Percentiles rank a stretch among this genome's conserved stretches.
Conservation (phyloP, 2,797 vertebrate genomes). For the Delichon dasypus region DNA sequence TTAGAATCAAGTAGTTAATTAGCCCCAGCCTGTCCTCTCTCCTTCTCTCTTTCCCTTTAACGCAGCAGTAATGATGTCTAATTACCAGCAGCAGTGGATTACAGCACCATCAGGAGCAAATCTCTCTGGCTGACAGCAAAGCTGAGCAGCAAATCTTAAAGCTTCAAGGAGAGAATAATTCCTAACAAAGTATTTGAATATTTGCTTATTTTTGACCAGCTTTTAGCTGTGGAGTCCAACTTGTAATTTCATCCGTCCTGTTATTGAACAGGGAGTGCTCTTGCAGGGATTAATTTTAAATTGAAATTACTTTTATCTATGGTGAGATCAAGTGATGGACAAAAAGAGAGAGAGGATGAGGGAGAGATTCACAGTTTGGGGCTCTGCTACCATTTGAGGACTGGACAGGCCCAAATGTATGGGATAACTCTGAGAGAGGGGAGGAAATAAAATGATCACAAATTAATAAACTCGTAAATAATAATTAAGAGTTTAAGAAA, state of each 20-base stretch:
- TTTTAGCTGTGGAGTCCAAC: slow-evolving; percentile 29
- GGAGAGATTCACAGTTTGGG: background rate
- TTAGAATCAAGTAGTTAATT: slow-evolving; percentile 84
- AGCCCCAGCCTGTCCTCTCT: slow-evolving; percentile 80
- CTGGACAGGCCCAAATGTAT: slow-evolving; percentile 3
- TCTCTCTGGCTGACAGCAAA: slow-evolving; percentile 72
- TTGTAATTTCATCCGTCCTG: slow-evolving; percentile 8
- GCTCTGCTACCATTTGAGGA: background rate
- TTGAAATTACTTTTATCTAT: slow-evolving; percentile 45
- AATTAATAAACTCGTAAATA: slow-evolving; percentile 62
- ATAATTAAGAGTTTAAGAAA: slow-evolving; percentile 14
- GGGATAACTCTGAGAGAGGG: background rate
- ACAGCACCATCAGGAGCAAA: slow-evolving; percentile 76
- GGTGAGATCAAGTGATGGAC: slow-evolving; percentile 44
- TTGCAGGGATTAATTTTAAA: slow-evolving; percentile 34
- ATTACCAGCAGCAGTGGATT: slow-evolving; percentile 82
- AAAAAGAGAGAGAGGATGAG: background rate
- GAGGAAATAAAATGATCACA: background rate
- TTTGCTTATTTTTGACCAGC: slow-evolving; percentile 52
- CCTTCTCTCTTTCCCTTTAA: slow-evolving; percentile 78
- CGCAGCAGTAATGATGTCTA: slow-evolving; percentile 81
- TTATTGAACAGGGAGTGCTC: background rate
- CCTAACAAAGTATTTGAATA: slow-evolving; percentile 42
- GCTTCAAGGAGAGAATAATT: slow-evolving; percentile 66
- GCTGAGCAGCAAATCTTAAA: slow-evolving; percentile 63